Base-by-base conservation (phyloP, 53 echinoderm and acorn worm species). In the Zoroaster sp. region DNA sequence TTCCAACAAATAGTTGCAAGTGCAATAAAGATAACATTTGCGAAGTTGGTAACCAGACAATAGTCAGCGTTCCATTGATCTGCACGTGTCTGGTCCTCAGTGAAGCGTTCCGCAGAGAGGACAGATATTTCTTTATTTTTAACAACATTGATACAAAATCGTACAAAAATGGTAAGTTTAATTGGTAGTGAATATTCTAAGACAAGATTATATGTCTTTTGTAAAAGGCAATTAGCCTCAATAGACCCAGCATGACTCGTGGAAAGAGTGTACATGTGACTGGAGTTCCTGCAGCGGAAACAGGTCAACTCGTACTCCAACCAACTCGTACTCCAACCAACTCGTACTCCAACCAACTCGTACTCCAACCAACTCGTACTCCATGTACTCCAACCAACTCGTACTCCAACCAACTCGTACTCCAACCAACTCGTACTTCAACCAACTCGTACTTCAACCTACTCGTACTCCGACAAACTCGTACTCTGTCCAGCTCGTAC, bases 101-200 rank as follows among this genome's bases (percentile, higher is more conserved):
- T 90, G 93, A 93, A 93, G 93, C 93, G 52, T 34, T 40, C 35
- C 43, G 93, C 93, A 69, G 93, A 93, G 93, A 93, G 93, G 93
- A 87, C 86, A 47, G 66, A 69, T 68, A 47, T 69, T 79, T 71
- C 40, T 41, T 36, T 54, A 3, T 4, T 15, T 72, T 82, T 69
- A 41, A 5, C 17, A 23, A 66, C 14, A 43, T 73, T 13, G 15
- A 42, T 14, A 68, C 18, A 28, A 35, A 46, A 21, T 35, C 45
- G 21, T 23, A 33, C 7, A 10, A 79, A 40, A 3, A 90, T 90
- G 90, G 90, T 92, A 79, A 69, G 80, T 30, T 8, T 51, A 30
- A 3, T 10, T 51, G 21, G 1, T 83, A 72, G 34, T 71, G 21
- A 0, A 23, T 3, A 81, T 37, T 14, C 25, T 12, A 54, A 81